Evolutionary conservation across 2,113 vertebrate species (phyloP).

Genomic region (Equus przewalskii): DNA sequence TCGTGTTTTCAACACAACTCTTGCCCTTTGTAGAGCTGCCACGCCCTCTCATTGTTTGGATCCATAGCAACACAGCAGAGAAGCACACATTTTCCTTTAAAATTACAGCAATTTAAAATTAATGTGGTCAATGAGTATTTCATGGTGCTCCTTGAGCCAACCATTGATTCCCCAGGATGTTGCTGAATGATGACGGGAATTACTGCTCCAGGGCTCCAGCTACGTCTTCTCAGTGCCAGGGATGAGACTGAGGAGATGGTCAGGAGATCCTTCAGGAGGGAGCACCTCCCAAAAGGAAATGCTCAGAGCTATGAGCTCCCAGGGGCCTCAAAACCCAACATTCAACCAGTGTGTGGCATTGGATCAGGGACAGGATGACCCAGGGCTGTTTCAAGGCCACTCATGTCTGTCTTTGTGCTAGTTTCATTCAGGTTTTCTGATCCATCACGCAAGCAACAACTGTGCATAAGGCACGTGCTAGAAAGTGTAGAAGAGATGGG

Average conservation of each 20-base stretch:
- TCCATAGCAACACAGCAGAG: background rate
- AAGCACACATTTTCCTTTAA: slow-evolving; percentile 8
- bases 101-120: background rate
- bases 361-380: background rate
- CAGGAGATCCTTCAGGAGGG: background rate
- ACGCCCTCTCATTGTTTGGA: background rate
- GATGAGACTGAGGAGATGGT: background rate
- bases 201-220: background rate
- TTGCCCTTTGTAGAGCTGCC: background rate
- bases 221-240: background rate
- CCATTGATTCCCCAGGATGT: background rate
- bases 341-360: background rate
- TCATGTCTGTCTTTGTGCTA: background rate
- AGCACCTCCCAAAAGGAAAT: background rate
- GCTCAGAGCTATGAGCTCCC: background rate
- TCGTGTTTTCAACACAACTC: slow-evolving; percentile 15
- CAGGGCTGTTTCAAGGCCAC: background rate
- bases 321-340: background rate
- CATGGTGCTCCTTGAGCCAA: background rate
- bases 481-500: background rate
- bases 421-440: background rate
- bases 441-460: background rate
- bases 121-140: slow-evolving; percentile 9
- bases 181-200: background rate
- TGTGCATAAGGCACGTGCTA: background rate